Percentiles rank a stretch among this genome's conserved stretches.
Conservation (phyloP, 2,888 invertebrate genomes). For the Aleiodes leptofemur region DNA sequence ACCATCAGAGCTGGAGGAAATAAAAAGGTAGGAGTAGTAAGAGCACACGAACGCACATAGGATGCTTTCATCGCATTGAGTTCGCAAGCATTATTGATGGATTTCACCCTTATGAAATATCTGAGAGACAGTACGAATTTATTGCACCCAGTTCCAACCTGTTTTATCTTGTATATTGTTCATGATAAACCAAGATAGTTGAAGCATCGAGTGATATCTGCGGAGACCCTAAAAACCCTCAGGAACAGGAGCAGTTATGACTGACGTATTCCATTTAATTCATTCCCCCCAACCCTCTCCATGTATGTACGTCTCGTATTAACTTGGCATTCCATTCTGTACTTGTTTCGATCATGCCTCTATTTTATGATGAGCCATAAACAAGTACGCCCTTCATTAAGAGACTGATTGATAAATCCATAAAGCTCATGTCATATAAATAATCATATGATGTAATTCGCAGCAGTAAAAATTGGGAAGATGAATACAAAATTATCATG, state of each 20-base stretch:
- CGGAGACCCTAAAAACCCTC: slow-evolving; percentile 61
- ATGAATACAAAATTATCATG: slow-evolving; percentile 21
- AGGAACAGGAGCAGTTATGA: slow-evolving; percentile 62
- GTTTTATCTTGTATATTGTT: slow-evolving; percentile 73
- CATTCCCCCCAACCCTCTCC: not conserved
- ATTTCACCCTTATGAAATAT: slow-evolving; percentile 76
- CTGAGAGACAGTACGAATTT: slow-evolving; percentile 72
- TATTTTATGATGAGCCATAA: slow-evolving; percentile 6
- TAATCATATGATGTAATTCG: not conserved
- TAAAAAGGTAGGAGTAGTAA: slow-evolving; percentile 47
- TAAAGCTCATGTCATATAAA: not conserved
- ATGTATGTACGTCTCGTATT: slow-evolving; percentile 12
- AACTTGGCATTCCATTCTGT: slow-evolving; percentile 17
- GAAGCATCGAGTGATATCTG: slow-evolving; percentile 59
- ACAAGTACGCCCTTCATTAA: not conserved
- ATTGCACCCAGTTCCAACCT: slow-evolving; percentile 72
- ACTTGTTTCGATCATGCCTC: not conserved
- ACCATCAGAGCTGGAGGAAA: slow-evolving; percentile 55
- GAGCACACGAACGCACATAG: slow-evolving; percentile 48
- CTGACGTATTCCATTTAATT: not conserved
- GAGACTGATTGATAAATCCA: slow-evolving; percentile 38
- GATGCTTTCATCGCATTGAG: slow-evolving; percentile 45
- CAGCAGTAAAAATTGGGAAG: not conserved
- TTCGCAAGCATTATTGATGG: slow-evolving; percentile 71
- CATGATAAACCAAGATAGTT: slow-evolving; percentile 73